Evolutionary conservation across 2,113 vertebrate genomes (phyloP), one percentile per base, ranked within the genome.

Genomic region (Oryzias javanicus): DNA sequence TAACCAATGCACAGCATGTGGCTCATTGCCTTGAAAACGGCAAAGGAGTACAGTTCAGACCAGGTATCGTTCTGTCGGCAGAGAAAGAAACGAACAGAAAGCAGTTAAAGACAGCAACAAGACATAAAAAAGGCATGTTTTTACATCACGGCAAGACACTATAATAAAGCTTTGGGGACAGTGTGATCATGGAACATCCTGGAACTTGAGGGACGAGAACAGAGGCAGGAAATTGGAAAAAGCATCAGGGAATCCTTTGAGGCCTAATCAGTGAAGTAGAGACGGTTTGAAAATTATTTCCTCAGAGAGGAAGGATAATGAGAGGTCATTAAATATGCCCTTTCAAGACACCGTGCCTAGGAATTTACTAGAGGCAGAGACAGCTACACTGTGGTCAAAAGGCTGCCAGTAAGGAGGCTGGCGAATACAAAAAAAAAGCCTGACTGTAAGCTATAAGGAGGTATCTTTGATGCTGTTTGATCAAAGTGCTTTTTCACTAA

Each of bases 1-100:
- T 98, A 98, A 42, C 96, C 97, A 2, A 99, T 99, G 86, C 96
- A 99, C 47, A 99, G 89, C 96, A 99, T 99, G 93, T 98, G 96
- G 84, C 96, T 99, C 97, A 99, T 98, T 14, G 97, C 96, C 83
- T 98, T 99, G 92, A 98, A 99, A 51, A 98, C 93, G 0, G 96
- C 97, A 3, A 96, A 98, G 72, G 97, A 99, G 81, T 98, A 99
- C 1, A 97, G 92, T 86, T 99, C 96, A 1, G 95, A 95, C 97
- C 97, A 98, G 0, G 96, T 96, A 78, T 99, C 92, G 0, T 99
- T 99, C 97, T 98, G 91, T 66, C 6, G 51, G 76, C 60, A 80
- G 62, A 78, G 19, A 67, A 49, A 55, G 67, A 41, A 19, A 53
- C 10, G 54, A 68, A 63, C 48, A 66, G 44, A 56, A 35, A 35